A percentile compares a stretch with the other conserved stretches of the same genome.
phyloP scores from a whole-genome alignment of 2,113 vertebrate species.

The Aphyosemion australe region DNA sequence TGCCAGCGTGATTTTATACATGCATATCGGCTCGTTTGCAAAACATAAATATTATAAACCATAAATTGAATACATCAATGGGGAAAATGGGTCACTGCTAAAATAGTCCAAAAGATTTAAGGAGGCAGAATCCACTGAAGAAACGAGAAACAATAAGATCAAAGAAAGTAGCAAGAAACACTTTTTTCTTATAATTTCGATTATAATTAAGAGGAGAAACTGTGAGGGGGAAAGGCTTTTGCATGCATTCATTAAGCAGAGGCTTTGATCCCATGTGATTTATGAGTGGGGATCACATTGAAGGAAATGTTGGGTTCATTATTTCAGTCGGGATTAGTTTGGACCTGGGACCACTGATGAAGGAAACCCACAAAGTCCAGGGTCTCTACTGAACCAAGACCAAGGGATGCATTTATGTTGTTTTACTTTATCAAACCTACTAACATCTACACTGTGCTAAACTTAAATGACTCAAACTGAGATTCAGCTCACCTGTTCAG shows the following conservation, averaged over 20 bases:
- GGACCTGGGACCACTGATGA: too few species aligned
- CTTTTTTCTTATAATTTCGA: not conserved
- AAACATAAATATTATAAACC: not conserved
- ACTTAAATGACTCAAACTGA: too few species aligned
- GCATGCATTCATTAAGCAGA: not conserved
- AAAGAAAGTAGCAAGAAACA: not conserved
- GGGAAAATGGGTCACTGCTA: conserved; percentile 10
- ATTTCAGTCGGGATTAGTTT: too few species aligned
- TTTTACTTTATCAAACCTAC: too few species aligned
- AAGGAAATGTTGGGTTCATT: too few species aligned
- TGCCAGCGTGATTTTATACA: not conserved
- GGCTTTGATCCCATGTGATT: not conserved
- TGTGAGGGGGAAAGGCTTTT: not conserved
- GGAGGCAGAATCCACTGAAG: not conserved
- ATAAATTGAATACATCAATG: not conserved
- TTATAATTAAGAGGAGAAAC: not conserved
- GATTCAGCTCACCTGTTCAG: too few species aligned
- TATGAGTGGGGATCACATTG: not conserved
- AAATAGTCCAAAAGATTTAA: not conserved
- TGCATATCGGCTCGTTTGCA: not conserved
- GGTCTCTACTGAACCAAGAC: too few species aligned
- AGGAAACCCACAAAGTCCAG: too few species aligned
- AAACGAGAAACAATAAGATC: not conserved
- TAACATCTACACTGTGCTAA: too few species aligned
- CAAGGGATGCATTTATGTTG: too few species aligned